Conservation (phyloP, 2,888 invertebrate genomes). For the Ectobius pallidus region DNA sequence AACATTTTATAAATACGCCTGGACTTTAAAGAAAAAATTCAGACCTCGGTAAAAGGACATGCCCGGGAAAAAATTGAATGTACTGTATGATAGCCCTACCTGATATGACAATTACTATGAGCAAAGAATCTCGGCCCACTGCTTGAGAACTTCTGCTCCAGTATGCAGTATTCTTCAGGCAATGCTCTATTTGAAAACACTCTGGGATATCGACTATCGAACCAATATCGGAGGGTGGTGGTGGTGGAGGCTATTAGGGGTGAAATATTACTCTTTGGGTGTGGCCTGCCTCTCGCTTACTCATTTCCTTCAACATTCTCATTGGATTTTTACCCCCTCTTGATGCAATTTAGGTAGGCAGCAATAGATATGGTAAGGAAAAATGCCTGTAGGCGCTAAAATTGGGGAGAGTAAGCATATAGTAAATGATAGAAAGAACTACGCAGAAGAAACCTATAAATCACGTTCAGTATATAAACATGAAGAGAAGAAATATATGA, state of each 20-base stretch:
- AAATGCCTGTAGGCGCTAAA: not conserved
- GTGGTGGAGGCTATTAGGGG: slow-evolving; percentile 38
- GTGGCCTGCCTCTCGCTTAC: slow-evolving; percentile 38
- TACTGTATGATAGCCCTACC: too few species aligned
- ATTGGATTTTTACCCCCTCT: slow-evolving; percentile 33
- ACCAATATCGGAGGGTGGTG: slow-evolving; percentile 32
- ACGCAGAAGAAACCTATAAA: not conserved
- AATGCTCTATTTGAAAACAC: slow-evolving; percentile 35
- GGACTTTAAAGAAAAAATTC: too few species aligned
- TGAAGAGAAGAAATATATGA: too few species aligned
- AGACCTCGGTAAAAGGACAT: too few species aligned
- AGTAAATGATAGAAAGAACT: not conserved
- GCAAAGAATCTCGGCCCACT: too few species aligned
- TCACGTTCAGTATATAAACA: too few species aligned
- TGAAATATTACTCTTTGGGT: slow-evolving; percentile 41
- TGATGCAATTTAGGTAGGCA: not conserved
- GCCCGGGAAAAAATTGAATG: too few species aligned
- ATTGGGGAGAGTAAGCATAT: too few species aligned
- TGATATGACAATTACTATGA: too few species aligned
- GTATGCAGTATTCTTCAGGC: slow-evolving; percentile 26
- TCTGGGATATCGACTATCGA: slow-evolving; percentile 35
- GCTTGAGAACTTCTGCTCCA: not conserved
- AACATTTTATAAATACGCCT: too few species aligned
- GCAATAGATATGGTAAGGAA: slow-evolving; percentile 6
- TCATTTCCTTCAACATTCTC: slow-evolving; percentile 39